A percentile compares a stretch with the other conserved stretches of the same genome.
phyloP scores from a whole-genome alignment of 2,113 vertebrate species.

The Formicarius rufipectus region DNA sequence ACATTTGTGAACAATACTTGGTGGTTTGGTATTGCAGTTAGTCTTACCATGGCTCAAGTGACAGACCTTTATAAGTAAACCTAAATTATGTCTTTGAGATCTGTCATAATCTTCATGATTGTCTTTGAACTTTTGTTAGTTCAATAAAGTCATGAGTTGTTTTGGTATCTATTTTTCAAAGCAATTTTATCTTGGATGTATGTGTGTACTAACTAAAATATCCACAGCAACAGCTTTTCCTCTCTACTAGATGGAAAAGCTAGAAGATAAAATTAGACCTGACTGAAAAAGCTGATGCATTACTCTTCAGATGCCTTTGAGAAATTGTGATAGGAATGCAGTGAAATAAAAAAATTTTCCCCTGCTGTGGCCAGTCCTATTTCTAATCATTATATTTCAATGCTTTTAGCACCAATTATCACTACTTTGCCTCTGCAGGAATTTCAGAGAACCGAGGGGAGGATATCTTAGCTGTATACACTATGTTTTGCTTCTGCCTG shows the following conservation, averaged over 20 bases:
- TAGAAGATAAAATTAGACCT: neutral
- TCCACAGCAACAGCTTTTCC: neutral
- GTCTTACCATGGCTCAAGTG: neutral
- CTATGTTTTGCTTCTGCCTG: neutral
- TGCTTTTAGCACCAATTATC: neutral
- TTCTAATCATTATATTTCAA: neutral
- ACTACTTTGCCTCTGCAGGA: neutral
- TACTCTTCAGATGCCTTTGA: neutral
- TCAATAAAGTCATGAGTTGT: neutral
- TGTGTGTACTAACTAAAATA: neutral
- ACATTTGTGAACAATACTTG: neutral
- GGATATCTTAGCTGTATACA: neutral
- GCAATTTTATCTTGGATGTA: neutral
- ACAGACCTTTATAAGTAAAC: neutral
- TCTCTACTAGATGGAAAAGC: neutral
- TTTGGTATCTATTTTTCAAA: neutral
- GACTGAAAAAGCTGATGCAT: neutral
- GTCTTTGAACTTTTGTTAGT: neutral
- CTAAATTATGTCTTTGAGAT: neutral
- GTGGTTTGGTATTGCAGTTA: neutral
- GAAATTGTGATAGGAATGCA: neutral
- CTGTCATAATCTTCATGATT: neutral
- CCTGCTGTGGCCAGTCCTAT: neutral
- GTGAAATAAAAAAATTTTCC: neutral
- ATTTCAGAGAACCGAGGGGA: neutral